A percentile compares a stretch with the other conserved stretches of the same genome.
Conservation (phyloP, 2,888 invertebrate genomes). For the Trissonchulus latispiculum region DNA sequence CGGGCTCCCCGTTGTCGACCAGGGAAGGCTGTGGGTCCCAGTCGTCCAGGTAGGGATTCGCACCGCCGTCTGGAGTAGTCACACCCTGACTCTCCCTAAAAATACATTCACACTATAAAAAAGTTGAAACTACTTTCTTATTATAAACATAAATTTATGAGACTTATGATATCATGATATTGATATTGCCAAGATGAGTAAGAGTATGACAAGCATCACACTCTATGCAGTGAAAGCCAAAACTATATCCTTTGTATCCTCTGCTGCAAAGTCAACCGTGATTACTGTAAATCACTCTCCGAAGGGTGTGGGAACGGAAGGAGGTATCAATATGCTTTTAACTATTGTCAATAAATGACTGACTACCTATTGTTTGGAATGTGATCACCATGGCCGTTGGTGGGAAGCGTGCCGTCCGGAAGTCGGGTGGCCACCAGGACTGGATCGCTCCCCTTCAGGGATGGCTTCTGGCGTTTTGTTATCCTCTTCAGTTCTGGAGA, state of each 20-base stretch:
- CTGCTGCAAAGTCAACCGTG: too few relatives aligned
- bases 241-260: too few relatives aligned
- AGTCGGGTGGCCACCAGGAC: background rate
- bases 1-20: constrained; percentile 43
- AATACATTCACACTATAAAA: background rate
- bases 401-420: background rate
- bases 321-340: too few relatives aligned
- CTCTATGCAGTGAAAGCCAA: too few relatives aligned
- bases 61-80: background rate
- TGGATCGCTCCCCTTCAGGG: background rate
- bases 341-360: too few relatives aligned
- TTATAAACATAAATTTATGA: background rate
- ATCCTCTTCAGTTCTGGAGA: constrained; percentile 39
- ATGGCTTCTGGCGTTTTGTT: background rate
- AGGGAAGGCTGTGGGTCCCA: constrained; percentile 20
- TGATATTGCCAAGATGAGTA: too few relatives aligned
- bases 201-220: too few relatives aligned
- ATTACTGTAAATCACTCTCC: too few relatives aligned
- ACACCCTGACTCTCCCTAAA: background rate
- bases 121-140: background rate
- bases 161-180: too few relatives aligned
- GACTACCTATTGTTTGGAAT: too few relatives aligned
- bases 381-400: background rate
- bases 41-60: constrained; percentile 22
- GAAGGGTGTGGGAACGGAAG: too few relatives aligned